Conservation (phyloP, 2,888 invertebrate genomes). For the Bombylius major region DNA sequence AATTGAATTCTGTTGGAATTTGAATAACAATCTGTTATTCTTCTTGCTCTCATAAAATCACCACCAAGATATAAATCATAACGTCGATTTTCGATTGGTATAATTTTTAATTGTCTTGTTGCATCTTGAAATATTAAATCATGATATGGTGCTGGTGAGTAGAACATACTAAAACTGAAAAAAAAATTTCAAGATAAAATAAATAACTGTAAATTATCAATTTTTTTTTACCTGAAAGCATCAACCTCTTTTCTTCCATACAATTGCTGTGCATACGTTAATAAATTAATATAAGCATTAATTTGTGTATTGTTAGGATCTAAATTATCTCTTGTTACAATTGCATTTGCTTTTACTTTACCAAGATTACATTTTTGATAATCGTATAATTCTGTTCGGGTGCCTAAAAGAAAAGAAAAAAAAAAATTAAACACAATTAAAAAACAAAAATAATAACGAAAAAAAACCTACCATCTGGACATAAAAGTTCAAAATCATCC, state of each 20-base stretch:
- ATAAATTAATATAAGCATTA: conserved; percentile 78
- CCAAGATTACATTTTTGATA: conserved; percentile 81
- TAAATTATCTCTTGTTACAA: conserved; percentile 71
- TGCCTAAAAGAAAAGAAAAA: conserved; percentile 38
- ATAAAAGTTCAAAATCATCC: conserved; percentile 85
- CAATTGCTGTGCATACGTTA: conserved; percentile 88
- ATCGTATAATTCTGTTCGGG: conserved; percentile 67
- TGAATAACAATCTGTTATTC: conserved; percentile 55
- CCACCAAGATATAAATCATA: conserved; percentile 59
- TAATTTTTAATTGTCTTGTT: conserved; percentile 69
- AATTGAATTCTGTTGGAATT: conserved; percentile 22
- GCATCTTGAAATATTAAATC: conserved; percentile 96
- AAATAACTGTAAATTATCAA: neutral
- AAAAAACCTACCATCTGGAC: conserved; percentile 61
- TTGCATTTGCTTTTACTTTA: conserved; percentile 79
- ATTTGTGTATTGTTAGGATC: conserved; percentile 67
- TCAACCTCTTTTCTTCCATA: conserved; percentile 80
- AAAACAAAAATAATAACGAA: neutral
- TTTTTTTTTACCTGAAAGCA: conserved; percentile 54
- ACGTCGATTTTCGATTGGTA: conserved; percentile 54
- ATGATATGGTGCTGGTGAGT: conserved; percentile 67
- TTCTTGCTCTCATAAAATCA: conserved; percentile 60
- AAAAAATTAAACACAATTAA: neutral
- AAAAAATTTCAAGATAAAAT: conserved; percentile 15
- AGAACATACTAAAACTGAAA: conserved; percentile 85